These are phyloP conservation scores for Diploptera punctata DNA, from an alignment of 2,888 invertebrate genomes.

Conservation along the genomic window DNA sequence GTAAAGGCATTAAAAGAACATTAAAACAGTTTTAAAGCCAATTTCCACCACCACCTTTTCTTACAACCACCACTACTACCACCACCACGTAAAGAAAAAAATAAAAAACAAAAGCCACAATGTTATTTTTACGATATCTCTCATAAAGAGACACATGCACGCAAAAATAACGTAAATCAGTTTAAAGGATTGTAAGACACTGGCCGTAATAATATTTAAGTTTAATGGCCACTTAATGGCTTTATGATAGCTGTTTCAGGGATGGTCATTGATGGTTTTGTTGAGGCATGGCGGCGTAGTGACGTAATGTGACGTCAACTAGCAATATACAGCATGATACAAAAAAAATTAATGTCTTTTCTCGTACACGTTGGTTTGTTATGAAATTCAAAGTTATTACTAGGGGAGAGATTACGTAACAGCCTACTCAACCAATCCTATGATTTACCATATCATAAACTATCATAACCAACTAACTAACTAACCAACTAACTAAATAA, in stretches of 20 bases:
- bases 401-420: too few species aligned
- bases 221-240: conserved; percentile 26
- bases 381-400: too few species aligned
- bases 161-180: conserved; percentile 28
- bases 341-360: too few species aligned
- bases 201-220: conserved; percentile 23
- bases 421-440: too few species aligned
- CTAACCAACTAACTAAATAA: too few species aligned
- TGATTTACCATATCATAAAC: too few species aligned
- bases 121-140: conserved; percentile 26
- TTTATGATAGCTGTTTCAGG: conserved; percentile 22
- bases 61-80: neutral
- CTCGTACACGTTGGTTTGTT: too few species aligned
- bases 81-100: neutral
- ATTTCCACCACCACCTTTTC: conserved; percentile 12
- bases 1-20: conserved; percentile 26
- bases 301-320: too few species aligned
- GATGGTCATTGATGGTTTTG: conserved; percentile 24
- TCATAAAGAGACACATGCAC: conserved; percentile 20
- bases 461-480: too few species aligned
- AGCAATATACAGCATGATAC: too few species aligned
- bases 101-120: conserved; percentile 24
- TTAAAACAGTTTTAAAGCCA: conserved; percentile 21
- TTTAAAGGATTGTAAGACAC: too few species aligned
- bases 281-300: conserved; percentile 14